These are phyloP conservation scores for Chelonus formosanus DNA, from an alignment of 2,888 invertebrate genomes.

Conservation along the genomic window DNA sequence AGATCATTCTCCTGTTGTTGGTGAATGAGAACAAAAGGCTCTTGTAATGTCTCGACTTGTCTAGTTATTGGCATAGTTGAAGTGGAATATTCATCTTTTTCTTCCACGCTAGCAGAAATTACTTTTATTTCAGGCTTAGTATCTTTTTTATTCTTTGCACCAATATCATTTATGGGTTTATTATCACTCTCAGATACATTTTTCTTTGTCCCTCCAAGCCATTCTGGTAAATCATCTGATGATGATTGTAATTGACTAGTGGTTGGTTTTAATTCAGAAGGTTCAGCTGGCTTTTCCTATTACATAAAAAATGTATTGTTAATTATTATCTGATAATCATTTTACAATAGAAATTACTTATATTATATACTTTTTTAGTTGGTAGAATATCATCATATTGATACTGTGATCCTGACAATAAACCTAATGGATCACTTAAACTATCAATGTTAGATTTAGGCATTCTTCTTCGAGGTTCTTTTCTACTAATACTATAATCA, in stretches of 20 bases:
- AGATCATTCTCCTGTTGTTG: slow-evolving; percentile 58
- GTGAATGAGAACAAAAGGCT: slow-evolving; percentile 31
- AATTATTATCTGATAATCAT: neutral
- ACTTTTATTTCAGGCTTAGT: neutral
- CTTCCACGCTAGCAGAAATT: too few relatives aligned
- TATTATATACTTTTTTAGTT: neutral
- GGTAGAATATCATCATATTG: slow-evolving; percentile 7
- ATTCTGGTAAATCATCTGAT: slow-evolving; percentile 55
- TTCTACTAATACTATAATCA: slow-evolving; percentile 15
- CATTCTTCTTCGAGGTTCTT: slow-evolving; percentile 52
- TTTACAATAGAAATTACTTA: too few relatives aligned
- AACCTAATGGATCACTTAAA: slow-evolving; percentile 55
- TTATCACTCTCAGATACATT: slow-evolving; percentile 30
- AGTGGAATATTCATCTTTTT: too few relatives aligned
- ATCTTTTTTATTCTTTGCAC: slow-evolving; percentile 21
- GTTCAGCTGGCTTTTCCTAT: slow-evolving; percentile 3
- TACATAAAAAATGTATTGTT: too few relatives aligned
- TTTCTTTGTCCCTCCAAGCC: slow-evolving; percentile 53
- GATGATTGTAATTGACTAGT: neutral
- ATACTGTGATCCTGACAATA: slow-evolving; percentile 40
- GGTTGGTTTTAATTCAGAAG: neutral
- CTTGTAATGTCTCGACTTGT: too few relatives aligned
- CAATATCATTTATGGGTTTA: slow-evolving; percentile 26
- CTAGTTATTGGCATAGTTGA: too few relatives aligned
- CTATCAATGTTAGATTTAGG: slow-evolving; percentile 42